phyloP scores from a whole-genome alignment of 2,797 vertebrate genomes.

The Danio albolineatus region DNA sequence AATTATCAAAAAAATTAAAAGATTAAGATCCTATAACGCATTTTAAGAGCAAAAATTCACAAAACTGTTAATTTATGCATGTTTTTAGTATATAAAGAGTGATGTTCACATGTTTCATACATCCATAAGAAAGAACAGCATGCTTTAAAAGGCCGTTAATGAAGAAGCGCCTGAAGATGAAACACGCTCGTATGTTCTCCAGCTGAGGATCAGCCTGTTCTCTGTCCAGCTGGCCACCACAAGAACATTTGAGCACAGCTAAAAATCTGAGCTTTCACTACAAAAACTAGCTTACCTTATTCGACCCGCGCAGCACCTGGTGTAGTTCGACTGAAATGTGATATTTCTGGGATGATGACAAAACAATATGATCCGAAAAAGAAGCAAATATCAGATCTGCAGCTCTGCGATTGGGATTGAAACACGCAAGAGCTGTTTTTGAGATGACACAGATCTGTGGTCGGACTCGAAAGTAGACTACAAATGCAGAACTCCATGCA shows the following conservation, averaged over 20 bases:
- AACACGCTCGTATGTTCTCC: neutral
- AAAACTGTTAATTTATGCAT: too few relatives aligned
- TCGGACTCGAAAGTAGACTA: conserved; percentile 9
- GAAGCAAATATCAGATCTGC: neutral
- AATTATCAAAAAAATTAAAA: too few relatives aligned
- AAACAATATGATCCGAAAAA: neutral
- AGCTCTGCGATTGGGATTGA: neutral
- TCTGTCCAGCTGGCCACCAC: conserved; percentile 7
- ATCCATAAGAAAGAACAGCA: neutral
- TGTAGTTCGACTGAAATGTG: neutral
- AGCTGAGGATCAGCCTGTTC: neutral
- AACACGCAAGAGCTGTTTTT: neutral
- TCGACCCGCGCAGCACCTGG: conserved; percentile 40
- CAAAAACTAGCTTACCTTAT: conserved; percentile 14
- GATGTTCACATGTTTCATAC: neutral
- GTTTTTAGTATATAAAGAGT: neutral
- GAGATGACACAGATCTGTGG: conserved; percentile 12
- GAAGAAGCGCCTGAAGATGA: neutral
- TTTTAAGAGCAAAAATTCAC: too few relatives aligned
- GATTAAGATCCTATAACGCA: too few relatives aligned
- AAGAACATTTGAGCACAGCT: conserved; percentile 31
- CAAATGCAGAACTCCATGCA: conserved; percentile 1
- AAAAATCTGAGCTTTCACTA: conserved; percentile 18
- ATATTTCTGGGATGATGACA: neutral
- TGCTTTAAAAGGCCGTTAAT: neutral